These are phyloP conservation scores for Lasioglossum marginatum DNA, from an alignment of 2,888 invertebrate genomes.

Conservation along the genomic window DNA sequence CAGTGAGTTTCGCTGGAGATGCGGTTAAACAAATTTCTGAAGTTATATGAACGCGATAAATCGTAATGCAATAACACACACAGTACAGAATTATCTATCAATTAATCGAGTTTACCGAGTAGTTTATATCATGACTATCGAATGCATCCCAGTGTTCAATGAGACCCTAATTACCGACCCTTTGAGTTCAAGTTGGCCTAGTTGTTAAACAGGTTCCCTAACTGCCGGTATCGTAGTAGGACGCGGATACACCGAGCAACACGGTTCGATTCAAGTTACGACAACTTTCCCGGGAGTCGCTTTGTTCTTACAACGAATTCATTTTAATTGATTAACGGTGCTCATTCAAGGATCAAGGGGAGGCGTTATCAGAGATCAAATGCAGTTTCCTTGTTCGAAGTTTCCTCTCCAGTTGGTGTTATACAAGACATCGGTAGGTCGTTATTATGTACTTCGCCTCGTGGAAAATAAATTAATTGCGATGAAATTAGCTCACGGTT, in stretches of 20 bases:
- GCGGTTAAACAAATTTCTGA: constrained; percentile 2
- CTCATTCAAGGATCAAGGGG: not conserved
- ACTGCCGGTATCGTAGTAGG: constrained; percentile 30
- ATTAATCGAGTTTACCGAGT: constrained; percentile 41
- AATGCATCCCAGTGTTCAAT: constrained; percentile 35
- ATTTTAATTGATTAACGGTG: constrained; percentile 7
- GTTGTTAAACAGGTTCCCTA: constrained; percentile 51
- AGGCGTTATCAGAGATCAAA: not conserved
- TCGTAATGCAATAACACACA: constrained; percentile 48
- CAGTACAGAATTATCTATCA: constrained; percentile 35
- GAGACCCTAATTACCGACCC: constrained; percentile 51
- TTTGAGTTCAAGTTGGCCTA: constrained; percentile 54
- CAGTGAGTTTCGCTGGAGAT: not conserved
- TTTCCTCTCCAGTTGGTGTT: not conserved
- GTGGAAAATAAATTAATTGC: not conserved
- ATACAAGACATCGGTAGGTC: not conserved
- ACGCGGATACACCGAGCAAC: constrained; percentile 16
- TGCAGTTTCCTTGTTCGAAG: not conserved
- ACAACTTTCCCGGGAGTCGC: not conserved
- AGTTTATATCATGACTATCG: constrained; percentile 41
- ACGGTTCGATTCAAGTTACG: constrained; percentile 16
- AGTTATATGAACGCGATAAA: constrained; percentile 23
- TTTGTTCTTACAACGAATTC: constrained; percentile 12
- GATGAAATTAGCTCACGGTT: not conserved
- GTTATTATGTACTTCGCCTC: not conserved